Conservation (phyloP, 2,888 invertebrate genomes). For the Acleris laterana region DNA sequence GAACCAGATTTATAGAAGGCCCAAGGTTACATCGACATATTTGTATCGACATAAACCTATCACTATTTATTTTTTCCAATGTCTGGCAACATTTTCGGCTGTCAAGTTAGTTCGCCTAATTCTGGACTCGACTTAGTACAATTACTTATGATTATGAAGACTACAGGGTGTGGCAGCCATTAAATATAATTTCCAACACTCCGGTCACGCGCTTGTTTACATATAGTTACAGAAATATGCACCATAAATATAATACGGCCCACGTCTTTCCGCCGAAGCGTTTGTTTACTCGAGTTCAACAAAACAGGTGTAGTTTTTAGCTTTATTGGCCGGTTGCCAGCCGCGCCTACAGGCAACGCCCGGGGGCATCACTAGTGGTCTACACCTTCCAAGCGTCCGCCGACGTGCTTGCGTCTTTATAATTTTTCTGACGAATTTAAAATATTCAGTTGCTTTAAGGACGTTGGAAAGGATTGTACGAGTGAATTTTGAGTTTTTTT, state of each 20-base stretch:
- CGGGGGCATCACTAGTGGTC: background rate
- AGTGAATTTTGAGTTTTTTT: background rate
- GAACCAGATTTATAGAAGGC: too few species aligned
- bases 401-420: background rate
- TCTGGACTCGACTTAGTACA: too few species aligned
- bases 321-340: slow-evolving; percentile 11
- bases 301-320: slow-evolving; percentile 20
- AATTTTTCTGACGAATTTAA: background rate
- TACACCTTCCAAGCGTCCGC: slow-evolving; percentile 1
- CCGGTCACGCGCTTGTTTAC: slow-evolving; percentile 2
- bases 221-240: slow-evolving; percentile 24
- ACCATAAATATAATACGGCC: slow-evolving; percentile 1
- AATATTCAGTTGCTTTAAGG: background rate
- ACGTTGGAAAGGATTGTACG: background rate
- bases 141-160: too few species aligned
- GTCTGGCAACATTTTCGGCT: too few species aligned
- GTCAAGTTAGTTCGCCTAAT: too few species aligned
- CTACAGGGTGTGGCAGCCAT: background rate
- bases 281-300: slow-evolving; percentile 31
- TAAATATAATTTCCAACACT: background rate
- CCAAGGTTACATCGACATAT: too few species aligned
- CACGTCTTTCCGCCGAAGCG: slow-evolving; percentile 11
- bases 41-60: too few species aligned
- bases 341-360: slow-evolving; percentile 21
- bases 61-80: too few species aligned